These are phyloP conservation scores for Columba livia DNA, from an alignment of 2,113 vertebrate species.

Conservation along the genomic window DNA sequence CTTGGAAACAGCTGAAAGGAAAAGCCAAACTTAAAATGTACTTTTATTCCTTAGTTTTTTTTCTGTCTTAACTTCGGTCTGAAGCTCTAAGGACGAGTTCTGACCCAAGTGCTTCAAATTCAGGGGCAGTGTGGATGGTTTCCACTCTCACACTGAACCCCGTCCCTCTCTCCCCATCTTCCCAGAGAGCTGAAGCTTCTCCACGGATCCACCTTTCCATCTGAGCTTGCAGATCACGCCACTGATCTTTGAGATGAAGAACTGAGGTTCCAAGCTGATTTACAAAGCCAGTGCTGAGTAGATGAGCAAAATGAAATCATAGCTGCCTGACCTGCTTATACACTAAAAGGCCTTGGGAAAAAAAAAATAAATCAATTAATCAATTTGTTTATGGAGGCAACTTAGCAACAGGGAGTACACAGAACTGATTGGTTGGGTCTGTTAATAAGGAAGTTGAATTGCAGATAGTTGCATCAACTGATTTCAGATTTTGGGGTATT, in stretches of 20 bases:
- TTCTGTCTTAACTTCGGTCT: neutral
- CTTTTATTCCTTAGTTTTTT: neutral
- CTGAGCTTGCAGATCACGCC: neutral
- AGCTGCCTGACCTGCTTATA: slow-evolving; percentile 67
- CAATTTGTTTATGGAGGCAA: slow-evolving; percentile 74
- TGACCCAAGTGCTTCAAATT: neutral
- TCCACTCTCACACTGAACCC: neutral
- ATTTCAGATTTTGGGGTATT: slow-evolving; percentile 71
- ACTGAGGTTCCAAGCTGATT: slow-evolving; percentile 57
- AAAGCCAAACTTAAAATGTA: neutral
- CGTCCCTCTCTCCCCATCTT: neutral
- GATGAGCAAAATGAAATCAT: slow-evolving; percentile 71
- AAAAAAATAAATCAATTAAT: slow-evolving; percentile 69
- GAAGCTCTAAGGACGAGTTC: neutral
- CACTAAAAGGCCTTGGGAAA: slow-evolving; percentile 27
- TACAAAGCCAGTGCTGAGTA: slow-evolving; percentile 43
- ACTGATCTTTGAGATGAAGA: neutral
- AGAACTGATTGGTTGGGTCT: slow-evolving; percentile 35
- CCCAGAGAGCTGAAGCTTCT: neutral
- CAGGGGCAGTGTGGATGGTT: neutral
- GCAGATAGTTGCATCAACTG: slow-evolving; percentile 67
- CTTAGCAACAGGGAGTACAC: slow-evolving; percentile 64
- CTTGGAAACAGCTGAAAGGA: neutral
- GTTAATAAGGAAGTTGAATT: slow-evolving; percentile 69
- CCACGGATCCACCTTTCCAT: neutral